Base-by-base conservation (phyloP, 2,888 invertebrate genomes). In the Oscheius myriophilus region DNA sequence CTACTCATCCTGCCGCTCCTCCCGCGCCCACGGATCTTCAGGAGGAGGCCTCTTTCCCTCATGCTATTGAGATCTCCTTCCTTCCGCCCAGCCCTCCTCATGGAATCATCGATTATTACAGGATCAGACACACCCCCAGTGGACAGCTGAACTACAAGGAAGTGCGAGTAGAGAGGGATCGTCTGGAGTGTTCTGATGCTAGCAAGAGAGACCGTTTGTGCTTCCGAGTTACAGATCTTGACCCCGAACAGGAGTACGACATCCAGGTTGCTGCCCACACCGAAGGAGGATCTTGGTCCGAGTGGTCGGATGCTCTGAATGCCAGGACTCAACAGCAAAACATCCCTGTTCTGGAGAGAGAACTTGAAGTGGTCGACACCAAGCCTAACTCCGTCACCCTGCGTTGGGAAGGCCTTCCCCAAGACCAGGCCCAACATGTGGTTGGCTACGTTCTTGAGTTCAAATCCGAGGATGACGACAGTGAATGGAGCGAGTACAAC, bases 391-490 rank as follows among this genome's bases (percentile, higher is more conserved):
- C 83, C 67, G 83, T 86, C 55, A 83, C 83, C 11, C 73, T 87
- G 42, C 73, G 78, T 57, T 86, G 85, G 84, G 80, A 83, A 26
- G 87, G 87, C 39, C 72, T 87, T 14, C 77, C 80, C 12, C 75
- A 76, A 23, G 76, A 80, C 51, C 71, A 76, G 67, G 78, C 83
- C 0, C 77, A 80, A 52, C 85, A 84, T 54, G 81, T 86, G 46
- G 75, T 80, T 51, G 86, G 86, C 58, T 86, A 87, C 73, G 79
- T 84, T 12, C 72, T 86, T 25, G 87, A 86, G 67, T 86, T 78
- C 81, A 86, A 85, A 68, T 81, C 82, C n/a, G 83, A 83, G 67
- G 78, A 76, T 59, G 82, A 80, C 58, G 62, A 66, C 33, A 76
- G 73, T 23, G 80, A 83, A 65, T 73, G 86, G 85, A 70, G 84